phyloP scores from a whole-genome alignment of 1,140 invertebrate genomes.

The Drosophila micromelanica region DNA sequence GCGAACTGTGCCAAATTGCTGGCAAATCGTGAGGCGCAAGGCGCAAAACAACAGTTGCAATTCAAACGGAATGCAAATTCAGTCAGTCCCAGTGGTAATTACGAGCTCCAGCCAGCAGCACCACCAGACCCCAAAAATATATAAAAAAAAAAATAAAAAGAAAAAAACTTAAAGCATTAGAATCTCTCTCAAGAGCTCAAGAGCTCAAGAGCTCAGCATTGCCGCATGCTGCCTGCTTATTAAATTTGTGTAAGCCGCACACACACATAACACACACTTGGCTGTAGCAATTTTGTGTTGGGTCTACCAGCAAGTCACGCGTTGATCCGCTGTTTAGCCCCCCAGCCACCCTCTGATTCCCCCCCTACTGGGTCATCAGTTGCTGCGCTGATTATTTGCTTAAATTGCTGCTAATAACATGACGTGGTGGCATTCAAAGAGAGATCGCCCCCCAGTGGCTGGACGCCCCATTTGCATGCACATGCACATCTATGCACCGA shows the following conservation, averaged over 20 bases:
- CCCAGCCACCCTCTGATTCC: neutral
- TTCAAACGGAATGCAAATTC: conserved; percentile 83
- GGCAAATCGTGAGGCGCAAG: conserved; percentile 77
- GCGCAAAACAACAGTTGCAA: conserved; percentile 84
- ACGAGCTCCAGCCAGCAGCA: conserved; percentile 18
- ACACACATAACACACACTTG: conserved; percentile 26
- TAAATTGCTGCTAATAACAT: conserved; percentile 85
- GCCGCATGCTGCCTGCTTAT: conserved; percentile 56
- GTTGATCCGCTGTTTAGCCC: conserved; percentile 45
- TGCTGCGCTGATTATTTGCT: conserved; percentile 83
- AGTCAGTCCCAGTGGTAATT: conserved; percentile 64
- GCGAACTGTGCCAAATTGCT: conserved; percentile 75
- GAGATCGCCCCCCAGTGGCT: conserved; percentile 44
- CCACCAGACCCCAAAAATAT: conserved; percentile 27
- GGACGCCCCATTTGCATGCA: conserved; percentile 67
- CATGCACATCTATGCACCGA: conserved; percentile 40
- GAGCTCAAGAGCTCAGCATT: conserved; percentile 18
- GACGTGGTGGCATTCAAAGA: conserved; percentile 74
- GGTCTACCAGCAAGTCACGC: conserved; percentile 75
- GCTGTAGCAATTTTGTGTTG: conserved; percentile 53
- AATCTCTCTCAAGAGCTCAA: conserved; percentile 42
- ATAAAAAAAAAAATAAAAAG: neutral
- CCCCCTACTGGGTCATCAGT: conserved; percentile 50
- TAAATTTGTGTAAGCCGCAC: conserved; percentile 54
- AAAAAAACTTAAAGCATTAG: conserved; percentile 50